Conservation (phyloP, 1,140 invertebrate genomes). For the Hyles euphorbiae region DNA sequence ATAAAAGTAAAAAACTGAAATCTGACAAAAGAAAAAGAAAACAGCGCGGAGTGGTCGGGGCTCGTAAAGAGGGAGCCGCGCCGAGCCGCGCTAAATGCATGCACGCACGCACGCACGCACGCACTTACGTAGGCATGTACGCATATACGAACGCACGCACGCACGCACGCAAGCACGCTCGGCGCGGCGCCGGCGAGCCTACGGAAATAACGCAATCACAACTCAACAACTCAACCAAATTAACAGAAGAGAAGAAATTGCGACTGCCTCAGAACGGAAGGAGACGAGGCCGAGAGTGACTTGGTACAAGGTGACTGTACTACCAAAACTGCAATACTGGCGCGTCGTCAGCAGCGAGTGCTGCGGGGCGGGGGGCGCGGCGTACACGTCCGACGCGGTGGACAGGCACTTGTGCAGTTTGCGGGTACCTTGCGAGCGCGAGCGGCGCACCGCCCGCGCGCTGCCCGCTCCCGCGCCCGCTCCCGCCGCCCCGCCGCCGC, state of each 20-base stretch:
- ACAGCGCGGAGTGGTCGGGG: too few relatives aligned
- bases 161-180: background rate
- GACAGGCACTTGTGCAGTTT: conserved; percentile 91
- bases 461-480: conserved; percentile 41
- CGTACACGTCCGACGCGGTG: conserved; percentile 81
- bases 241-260: conserved; percentile 57
- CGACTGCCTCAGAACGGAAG: conserved; percentile 67
- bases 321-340: conserved; percentile 96
- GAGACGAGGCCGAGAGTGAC: conserved; percentile 44
- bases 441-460: conserved; percentile 77
- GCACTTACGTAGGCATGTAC: too few relatives aligned
- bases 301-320: conserved; percentile 80
- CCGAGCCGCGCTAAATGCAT: too few relatives aligned
- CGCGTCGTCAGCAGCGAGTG: conserved; percentile 85
- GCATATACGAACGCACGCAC: background rate
- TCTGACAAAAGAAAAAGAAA: conserved; percentile 29
- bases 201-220: conserved; percentile 24
- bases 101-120: too few relatives aligned
- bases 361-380: conserved; percentile 77
- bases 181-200: conserved; percentile 16
- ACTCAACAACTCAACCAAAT: conserved; percentile 27
- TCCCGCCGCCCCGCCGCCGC: conserved; percentile 33
- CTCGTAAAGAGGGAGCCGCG: too few relatives aligned
- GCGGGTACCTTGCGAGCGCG: conserved; percentile 92
- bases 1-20: conserved; percentile 21